Evolutionary conservation across 2,113 vertebrate species (phyloP), one percentile per base, ranked within the genome.

Genomic region (Eolophus roseicapilla): DNA sequence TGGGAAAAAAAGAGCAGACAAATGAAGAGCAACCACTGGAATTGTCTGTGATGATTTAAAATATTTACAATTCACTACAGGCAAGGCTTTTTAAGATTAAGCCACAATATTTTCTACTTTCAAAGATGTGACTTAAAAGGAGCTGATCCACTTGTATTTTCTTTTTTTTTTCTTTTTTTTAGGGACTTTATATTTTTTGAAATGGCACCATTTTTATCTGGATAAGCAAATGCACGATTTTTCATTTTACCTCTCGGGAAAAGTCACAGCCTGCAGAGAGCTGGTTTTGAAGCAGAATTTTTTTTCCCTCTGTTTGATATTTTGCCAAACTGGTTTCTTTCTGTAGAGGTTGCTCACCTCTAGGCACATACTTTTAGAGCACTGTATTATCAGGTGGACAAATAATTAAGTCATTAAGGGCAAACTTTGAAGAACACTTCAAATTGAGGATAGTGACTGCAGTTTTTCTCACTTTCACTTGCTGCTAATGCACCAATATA

Each of bases 401-500:
- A 93, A 77, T 87, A 92, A 41, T 78, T 29, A 83, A 81, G 77
- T 62, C 39, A 80, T 37, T 78, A 82, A 79, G 57, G 60, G 8
- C n/a, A 71, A 86, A 89, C 47, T 57, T 41, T 50, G 46, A 85
- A 77, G 39, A 41, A 68, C n/a, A 47, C 16, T 52, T 91, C 10
- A 91, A 91, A 59, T 6, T 59, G 28, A 86, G 35, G 25, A 3
- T 88, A 21, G 8, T 80, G 67, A 59, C 79, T 87, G 63, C 41
- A 91, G 75, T 12, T 96, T 94, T 95, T 93, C 83, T 79, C 86
- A 71, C 70, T 93, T 92, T 79, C 16, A 33, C 52, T 85, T 77
- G n/a, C 81, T 85, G 49, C 53, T 87, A 94, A 76, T 2, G 1
- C 43, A 92, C 80, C 44, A 87, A 57, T 70, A 92, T 74, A 35